phyloP scores from a whole-genome alignment of 2,888 invertebrate species.

The Caenorhabditis angaria region DNA sequence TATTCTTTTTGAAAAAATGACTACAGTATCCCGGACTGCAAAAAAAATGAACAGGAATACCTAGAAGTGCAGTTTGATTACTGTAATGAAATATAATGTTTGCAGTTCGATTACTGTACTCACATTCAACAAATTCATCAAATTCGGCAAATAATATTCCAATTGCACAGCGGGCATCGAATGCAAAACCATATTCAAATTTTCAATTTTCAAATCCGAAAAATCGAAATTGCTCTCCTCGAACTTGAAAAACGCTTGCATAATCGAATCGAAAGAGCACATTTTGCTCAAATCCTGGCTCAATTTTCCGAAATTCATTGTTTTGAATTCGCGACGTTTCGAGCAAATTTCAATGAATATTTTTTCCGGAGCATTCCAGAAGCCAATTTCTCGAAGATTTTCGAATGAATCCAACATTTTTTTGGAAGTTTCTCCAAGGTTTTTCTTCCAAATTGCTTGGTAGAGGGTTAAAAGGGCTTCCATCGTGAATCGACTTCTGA shows the following conservation, averaged over 20 bases:
- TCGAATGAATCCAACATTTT: constrained; percentile 17
- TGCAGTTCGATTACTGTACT: no score
- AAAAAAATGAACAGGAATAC: no score
- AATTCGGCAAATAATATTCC: constrained; percentile 48
- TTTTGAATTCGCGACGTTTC: constrained; percentile 12
- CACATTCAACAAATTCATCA: constrained; percentile 42
- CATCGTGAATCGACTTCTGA: constrained; percentile 42
- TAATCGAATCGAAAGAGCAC: constrained; percentile 50
- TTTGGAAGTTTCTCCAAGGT: constrained; percentile 9
- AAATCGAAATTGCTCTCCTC: constrained; percentile 26
- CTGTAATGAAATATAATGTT: no score
- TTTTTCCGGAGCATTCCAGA: constrained; percentile 51
- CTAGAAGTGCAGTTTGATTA: no score
- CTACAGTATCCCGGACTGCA: no score
- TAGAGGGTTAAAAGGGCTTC: constrained; percentile 37
- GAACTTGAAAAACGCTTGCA: constrained; percentile 47
- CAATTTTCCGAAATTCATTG: constrained; percentile 35
- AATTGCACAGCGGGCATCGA: constrained; percentile 46
- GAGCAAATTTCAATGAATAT: constrained; percentile 35
- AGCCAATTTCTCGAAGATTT: constrained; percentile 25
- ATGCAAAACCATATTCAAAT: constrained; percentile 42
- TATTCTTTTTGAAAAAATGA: no score
- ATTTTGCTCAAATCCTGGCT: constrained; percentile 26
- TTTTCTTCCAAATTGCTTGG: constrained; percentile 45
- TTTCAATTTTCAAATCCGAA: constrained; percentile 1